These are phyloP conservation scores for Caradrina clavipalpis DNA, from an alignment of 2,888 invertebrate species.

Conservation along the genomic window DNA sequence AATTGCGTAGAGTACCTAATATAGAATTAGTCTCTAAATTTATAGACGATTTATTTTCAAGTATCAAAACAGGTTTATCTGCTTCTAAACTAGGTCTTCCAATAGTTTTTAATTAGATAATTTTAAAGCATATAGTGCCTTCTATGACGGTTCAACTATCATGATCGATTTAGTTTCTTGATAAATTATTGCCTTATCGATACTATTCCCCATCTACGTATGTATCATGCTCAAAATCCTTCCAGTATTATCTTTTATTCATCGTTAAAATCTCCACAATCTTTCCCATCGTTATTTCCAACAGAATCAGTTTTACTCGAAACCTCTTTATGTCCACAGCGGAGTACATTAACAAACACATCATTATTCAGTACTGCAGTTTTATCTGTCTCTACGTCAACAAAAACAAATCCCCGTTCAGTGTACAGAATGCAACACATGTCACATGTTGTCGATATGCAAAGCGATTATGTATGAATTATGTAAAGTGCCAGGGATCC, in stretches of 20 bases:
- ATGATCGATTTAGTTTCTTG: background rate
- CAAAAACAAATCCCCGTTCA: conserved; percentile 62
- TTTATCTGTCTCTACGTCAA: conserved; percentile 57
- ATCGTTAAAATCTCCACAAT: background rate
- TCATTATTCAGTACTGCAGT: conserved; percentile 52
- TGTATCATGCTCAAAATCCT: background rate
- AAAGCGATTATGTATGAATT: conserved; percentile 87
- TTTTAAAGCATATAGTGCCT: background rate
- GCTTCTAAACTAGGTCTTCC: conserved; percentile 19
- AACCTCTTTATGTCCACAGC: conserved; percentile 14
- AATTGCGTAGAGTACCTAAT: background rate
- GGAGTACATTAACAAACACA: conserved; percentile 44
- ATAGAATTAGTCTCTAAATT: conserved; percentile 8
- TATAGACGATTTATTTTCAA: conserved; percentile 18
- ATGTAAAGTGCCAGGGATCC: conserved; percentile 80
- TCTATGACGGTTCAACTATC: background rate
- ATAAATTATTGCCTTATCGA: too few species aligned
- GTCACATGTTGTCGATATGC: conserved; percentile 87
- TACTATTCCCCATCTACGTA: background rate
- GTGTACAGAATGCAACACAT: conserved; percentile 81
- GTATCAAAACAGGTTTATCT: conserved; percentile 28
- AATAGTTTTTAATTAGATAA: conserved; percentile 13
- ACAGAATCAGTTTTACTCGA: conserved; percentile 15
- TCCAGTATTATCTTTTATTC: background rate
- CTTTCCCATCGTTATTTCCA: background rate